Base-by-base conservation (phyloP, 1,140 invertebrate genomes). In the Micrasema longulum region DNA sequence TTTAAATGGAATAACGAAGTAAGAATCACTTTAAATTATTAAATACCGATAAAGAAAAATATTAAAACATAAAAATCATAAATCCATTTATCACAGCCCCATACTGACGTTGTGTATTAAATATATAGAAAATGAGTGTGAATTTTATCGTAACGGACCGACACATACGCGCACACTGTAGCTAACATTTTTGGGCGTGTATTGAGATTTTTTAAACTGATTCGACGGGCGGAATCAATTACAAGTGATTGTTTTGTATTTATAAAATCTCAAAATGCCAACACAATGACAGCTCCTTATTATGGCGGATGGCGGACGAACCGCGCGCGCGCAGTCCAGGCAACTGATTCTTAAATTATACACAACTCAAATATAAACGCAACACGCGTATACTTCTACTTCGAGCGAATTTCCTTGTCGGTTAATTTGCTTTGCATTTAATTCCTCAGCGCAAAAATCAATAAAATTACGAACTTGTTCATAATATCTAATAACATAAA, bases 301-400 rank as follows among this genome's bases (percentile, higher is more conserved):
- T 57, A 38, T 35, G 53, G 31, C 53, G 53, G 53, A 35, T n/a
- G n/a, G n/a, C n/a, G n/a, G n/a, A n/a, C 4, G n/a, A 6, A 20
- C 26, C 53, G 53, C 53, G 53, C 53, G 53, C 53, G 53, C 53
- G 53, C 53, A 57, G 11, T 31, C 1, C 26, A 9, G 16, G 12
- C 23, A 16, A 57, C 53, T 57, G 53, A 57, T 57, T 35, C 26
- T 31, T 14, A 57, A 38, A 53, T 31, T 16, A 16, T 57, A 11
- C 31, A 57, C 53, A 57, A 57, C 53, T 57, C 53, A 57, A 57
- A 57, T 57, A 57, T 57, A 53, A 53, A 53, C 50, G 22, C 50
- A 31, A 31, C 36, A n/a, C n/a, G n/a, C n/a, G n/a, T n/a, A n/a
- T n/a, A n/a, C n/a, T n/a, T n/a, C n/a, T n/a, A n/a, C n/a, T n/a